phyloP scores from a whole-genome alignment of 2,113 vertebrate genomes.

The Lontra canadensis region DNA sequence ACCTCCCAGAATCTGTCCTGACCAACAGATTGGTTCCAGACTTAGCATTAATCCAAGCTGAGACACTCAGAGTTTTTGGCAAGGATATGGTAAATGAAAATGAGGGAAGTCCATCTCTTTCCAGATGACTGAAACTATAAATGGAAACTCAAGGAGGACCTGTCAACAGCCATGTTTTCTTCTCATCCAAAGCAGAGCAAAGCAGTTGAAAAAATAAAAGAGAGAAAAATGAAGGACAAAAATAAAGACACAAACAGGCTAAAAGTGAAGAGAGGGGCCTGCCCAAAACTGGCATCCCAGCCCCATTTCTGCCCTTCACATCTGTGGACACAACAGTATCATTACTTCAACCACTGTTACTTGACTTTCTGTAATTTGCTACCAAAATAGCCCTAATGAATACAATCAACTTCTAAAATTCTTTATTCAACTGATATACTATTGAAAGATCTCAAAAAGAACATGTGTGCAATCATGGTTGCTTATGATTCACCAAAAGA shows the following conservation, averaged over 20 bases:
- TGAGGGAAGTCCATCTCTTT: background rate
- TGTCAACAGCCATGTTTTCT: background rate
- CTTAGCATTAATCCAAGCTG: background rate
- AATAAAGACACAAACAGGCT: background rate
- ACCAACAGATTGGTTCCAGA: background rate
- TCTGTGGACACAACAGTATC: background rate
- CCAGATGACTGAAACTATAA: background rate
- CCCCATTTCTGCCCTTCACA: background rate
- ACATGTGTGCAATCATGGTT: background rate
- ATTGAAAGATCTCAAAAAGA: conserved; percentile 27
- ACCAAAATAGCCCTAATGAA: background rate
- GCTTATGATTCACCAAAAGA: conserved; percentile 16
- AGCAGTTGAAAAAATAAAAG: background rate
- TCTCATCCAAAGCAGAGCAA: background rate
- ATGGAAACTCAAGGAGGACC: background rate
- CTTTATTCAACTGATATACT: background rate
- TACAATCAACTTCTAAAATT: background rate
- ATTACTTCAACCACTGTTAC: background rate
- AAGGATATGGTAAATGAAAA: background rate
- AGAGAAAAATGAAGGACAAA: background rate
- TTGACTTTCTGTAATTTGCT: background rate
- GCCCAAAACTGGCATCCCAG: background rate
- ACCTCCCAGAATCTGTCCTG: background rate
- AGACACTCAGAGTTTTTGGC: background rate
- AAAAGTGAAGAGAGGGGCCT: background rate